phyloP scores from a whole-genome alignment of 2,113 vertebrate genomes.

The Poeciliopsis occidentalis region DNA sequence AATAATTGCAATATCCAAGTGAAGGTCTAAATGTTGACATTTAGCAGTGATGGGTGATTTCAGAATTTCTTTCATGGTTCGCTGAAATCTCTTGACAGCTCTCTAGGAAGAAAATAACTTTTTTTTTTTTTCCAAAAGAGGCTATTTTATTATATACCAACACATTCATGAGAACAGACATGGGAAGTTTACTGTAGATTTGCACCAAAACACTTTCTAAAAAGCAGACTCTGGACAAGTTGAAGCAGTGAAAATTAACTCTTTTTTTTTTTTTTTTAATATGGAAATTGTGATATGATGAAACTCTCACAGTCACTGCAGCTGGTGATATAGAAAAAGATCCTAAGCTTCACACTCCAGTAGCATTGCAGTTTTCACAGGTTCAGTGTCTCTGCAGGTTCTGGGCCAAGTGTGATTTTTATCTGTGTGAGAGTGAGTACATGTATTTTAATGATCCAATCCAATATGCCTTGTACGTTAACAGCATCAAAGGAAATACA shows the following conservation, averaged over 20 bases:
- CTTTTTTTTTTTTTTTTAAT: not conserved
- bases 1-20: not conserved
- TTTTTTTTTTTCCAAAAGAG: not conserved
- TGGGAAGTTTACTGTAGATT: not conserved
- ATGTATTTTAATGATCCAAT: conserved; percentile 7
- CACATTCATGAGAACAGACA: not conserved
- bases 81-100: not conserved
- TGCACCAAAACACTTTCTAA: not conserved
- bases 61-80: not conserved
- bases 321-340: conserved; percentile 20
- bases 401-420: conserved; percentile 26
- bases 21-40: not conserved
- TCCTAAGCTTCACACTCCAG: conserved; percentile 42
- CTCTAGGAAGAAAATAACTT: not conserved
- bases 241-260: not conserved
- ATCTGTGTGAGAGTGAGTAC: conserved; percentile 7
- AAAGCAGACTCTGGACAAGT: not conserved
- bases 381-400: conserved; percentile 44
- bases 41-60: not conserved
- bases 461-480: conserved; percentile 19
- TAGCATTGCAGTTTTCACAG: conserved; percentile 48
- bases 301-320: conserved; percentile 13
- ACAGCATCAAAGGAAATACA: not conserved
- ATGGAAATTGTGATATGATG: conserved; percentile 11
- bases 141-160: not conserved